Evolutionary conservation across 2,797 vertebrate genomes (phyloP).

Genomic region (Pseudomugil gertrudae): DNA sequence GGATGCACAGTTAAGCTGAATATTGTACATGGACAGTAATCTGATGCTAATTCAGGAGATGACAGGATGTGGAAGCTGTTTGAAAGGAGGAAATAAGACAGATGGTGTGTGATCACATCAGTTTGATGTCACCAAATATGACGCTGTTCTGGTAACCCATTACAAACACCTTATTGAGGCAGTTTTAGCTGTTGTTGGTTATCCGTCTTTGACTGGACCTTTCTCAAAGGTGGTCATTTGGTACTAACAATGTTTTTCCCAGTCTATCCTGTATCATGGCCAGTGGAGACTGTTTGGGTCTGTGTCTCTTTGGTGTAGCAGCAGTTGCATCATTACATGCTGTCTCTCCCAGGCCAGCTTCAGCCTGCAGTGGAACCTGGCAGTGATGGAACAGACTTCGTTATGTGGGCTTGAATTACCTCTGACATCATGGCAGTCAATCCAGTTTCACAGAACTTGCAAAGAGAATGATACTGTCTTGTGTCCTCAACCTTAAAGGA

Average conservation of each 20-base stretch:
- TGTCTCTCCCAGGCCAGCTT: not conserved
- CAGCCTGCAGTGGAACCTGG: conserved; percentile 14
- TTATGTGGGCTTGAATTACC: conserved; percentile 22
- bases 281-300: not conserved
- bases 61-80: not conserved
- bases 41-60: conserved; percentile 25
- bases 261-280: not conserved
- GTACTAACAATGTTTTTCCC: not conserved
- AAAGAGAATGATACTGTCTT: conserved; percentile 18
- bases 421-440: conserved; percentile 23
- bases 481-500: conserved; percentile 3
- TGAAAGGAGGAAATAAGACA: conserved; percentile 6
- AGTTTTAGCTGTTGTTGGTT: not conserved
- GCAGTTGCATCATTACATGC: conserved; percentile 4
- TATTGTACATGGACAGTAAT: not conserved
- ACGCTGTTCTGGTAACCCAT: not conserved
- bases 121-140: not conserved
- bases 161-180: not conserved
- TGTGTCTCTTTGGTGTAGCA: not conserved
- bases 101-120: not conserved
- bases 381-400: conserved; percentile 17
- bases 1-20: not conserved
- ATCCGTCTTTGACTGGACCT: not conserved
- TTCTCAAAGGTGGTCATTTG: not conserved
- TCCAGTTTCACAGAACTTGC: conserved; percentile 37